A percentile compares a stretch with the other conserved stretches of the same genome.
Evolutionary conservation across 2,888 invertebrate genomes (phyloP).

Genomic region (Ethmia dodecea): DNA sequence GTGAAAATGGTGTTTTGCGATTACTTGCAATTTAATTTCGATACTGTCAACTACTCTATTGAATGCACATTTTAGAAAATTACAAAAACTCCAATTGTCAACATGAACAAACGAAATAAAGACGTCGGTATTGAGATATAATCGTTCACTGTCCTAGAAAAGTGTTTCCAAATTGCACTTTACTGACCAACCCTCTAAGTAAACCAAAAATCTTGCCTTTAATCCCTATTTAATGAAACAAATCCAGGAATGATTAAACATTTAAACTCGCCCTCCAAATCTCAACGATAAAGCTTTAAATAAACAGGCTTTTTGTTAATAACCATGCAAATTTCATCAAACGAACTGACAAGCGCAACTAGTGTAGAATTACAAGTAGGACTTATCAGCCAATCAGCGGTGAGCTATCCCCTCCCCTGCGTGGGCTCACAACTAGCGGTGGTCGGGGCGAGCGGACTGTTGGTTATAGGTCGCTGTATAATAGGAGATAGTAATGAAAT

Average conservation of each 20-base stretch:
- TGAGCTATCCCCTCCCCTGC: conserved; percentile 20
- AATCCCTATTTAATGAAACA: conserved; percentile 18
- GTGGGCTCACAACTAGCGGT: conserved; percentile 10
- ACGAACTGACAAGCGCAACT: conserved; percentile 42
- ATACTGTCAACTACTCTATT: no score
- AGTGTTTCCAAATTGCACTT: no score
- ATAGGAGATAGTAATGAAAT: conserved; percentile 35
- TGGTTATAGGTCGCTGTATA: conserved; percentile 15
- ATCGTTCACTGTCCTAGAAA: no score
- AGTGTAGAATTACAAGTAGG: conserved; percentile 25
- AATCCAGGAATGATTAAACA: conserved; percentile 35
- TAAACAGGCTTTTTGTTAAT: conserved; percentile 43
- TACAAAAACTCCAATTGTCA: no score
- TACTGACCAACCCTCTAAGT: not conserved
- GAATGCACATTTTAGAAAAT: no score
- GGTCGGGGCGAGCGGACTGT: conserved; percentile 10
- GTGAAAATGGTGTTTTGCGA: no score
- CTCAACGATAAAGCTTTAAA: conserved; percentile 24
- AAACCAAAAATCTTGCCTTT: not conserved
- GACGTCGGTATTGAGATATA: no score
- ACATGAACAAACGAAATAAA: no score
- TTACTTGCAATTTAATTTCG: no score
- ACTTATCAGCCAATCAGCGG: conserved; percentile 17
- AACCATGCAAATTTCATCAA: conserved; percentile 60
- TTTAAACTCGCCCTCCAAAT: conserved; percentile 10